phyloP scores from a whole-genome alignment of 2,797 vertebrate species.

The Typhlichthys eigenmanni region DNA sequence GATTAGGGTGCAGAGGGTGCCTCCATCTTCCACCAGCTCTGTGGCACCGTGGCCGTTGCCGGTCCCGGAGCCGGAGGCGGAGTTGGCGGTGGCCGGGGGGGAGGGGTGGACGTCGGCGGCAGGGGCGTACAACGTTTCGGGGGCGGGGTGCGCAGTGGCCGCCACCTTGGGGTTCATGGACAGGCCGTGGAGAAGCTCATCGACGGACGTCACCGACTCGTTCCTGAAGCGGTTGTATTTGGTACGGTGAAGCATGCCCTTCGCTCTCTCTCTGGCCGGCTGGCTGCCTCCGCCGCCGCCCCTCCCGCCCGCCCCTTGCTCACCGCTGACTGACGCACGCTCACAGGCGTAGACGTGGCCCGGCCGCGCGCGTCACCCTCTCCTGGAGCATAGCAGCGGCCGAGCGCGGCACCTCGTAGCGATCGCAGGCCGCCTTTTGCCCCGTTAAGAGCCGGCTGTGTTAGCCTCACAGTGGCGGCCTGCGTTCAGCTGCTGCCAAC shows the following conservation, averaged over 20 bases:
- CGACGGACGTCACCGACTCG: conserved; percentile 98
- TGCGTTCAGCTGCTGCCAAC: conserved; percentile 56
- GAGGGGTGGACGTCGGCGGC: conserved; percentile 81
- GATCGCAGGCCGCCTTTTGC: conserved; percentile 70
- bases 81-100: conserved; percentile 62
- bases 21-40: conserved; percentile 93
- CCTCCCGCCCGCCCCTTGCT: conserved; percentile 43
- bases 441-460: conserved; percentile 51
- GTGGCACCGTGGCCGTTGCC: conserved; percentile 70
- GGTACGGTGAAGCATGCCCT: conserved; percentile 99
- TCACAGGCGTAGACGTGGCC: conserved; percentile 86
- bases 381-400: conserved; percentile 86
- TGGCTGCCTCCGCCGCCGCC: conserved; percentile 3
- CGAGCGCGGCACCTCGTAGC: conserved; percentile 77
- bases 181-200: conserved; percentile 97
- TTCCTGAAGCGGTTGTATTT: conserved; percentile 99
- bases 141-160: conserved; percentile 81
- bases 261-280: conserved; percentile 77
- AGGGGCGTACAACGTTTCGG: conserved; percentile 84
- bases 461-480: conserved; percentile 62
- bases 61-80: conserved; percentile 59
- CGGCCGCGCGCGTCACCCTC: conserved; percentile 82
- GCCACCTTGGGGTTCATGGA: conserved; percentile 96
- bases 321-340: conserved; percentile 66
- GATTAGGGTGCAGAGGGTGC: conserved; percentile 94